Evolutionary conservation across 2,797 vertebrate genomes (phyloP).

Genomic region (Picus viridis): DNA sequence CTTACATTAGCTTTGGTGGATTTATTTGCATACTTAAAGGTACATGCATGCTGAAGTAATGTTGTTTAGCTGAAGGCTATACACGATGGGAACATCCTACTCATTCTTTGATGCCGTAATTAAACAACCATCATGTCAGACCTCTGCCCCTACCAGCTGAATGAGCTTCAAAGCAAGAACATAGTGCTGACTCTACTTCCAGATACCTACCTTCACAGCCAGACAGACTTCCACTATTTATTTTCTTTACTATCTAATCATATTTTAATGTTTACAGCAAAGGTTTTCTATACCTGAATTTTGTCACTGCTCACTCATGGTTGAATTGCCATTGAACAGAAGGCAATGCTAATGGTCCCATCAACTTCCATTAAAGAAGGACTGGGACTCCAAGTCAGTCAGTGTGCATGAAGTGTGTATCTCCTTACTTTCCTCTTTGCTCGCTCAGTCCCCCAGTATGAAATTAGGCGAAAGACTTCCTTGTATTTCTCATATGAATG

Average conservation of each 20-base stretch:
- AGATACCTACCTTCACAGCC: background rate
- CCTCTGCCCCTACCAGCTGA: background rate
- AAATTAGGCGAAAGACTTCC: slow-evolving; percentile 46
- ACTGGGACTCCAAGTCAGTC: background rate
- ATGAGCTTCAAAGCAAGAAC: background rate
- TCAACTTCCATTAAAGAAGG: background rate
- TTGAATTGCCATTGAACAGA: background rate
- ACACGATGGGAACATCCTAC: background rate
- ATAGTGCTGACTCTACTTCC: background rate
- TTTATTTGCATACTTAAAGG: background rate
- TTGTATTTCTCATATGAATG: slow-evolving; percentile 32
- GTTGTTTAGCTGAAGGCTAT: background rate
- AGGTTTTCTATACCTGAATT: background rate
- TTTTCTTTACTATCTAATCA: background rate
- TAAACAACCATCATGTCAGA: background rate
- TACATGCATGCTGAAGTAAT: rapidly evolving
- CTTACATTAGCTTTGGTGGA: background rate
- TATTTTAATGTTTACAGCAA: background rate
- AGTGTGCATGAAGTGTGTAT: background rate
- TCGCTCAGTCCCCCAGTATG: background rate
- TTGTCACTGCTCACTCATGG: background rate
- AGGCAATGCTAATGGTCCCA: background rate
- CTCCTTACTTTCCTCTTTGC: background rate
- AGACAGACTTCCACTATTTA: background rate
- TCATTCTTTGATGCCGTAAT: background rate